Evolutionary conservation across 1,140 invertebrate genomes (phyloP).

Genomic region (Calephelis virginiensis): DNA sequence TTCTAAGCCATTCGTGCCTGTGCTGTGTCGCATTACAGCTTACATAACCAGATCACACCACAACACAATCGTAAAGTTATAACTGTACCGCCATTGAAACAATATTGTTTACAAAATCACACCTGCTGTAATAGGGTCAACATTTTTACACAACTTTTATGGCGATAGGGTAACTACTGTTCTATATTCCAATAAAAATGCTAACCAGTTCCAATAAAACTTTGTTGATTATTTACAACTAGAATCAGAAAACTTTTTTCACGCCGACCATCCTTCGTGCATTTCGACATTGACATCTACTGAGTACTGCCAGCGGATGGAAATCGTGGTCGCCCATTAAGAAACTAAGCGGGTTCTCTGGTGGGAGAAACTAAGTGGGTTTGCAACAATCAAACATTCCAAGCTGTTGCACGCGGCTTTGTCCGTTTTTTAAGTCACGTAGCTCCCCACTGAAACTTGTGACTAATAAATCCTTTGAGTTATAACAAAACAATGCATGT

Average conservation of each 20-base stretch:
- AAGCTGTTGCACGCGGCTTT: too few relatives aligned
- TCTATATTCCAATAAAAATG: conserved; percentile 6
- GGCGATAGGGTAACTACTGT: too few relatives aligned
- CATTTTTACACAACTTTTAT: conserved; percentile 9
- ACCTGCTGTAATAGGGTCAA: neutral
- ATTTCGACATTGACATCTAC: too few relatives aligned
- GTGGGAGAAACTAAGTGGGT: too few relatives aligned
- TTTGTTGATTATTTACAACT: neutral
- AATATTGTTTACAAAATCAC: conserved; percentile 18
- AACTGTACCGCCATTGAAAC: neutral
- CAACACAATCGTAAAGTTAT: conserved; percentile 4
- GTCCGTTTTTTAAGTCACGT: too few relatives aligned
- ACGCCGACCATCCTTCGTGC: neutral
- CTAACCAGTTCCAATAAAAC: neutral
- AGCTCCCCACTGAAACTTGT: too few relatives aligned
- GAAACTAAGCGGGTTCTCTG: too few relatives aligned
- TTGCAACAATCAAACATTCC: too few relatives aligned
- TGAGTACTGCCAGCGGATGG: too few relatives aligned
- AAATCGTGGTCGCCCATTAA: too few relatives aligned
- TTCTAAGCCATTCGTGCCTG: neutral
- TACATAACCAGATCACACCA: conserved; percentile 2
- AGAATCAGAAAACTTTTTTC: neutral
- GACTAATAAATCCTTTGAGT: too few relatives aligned
- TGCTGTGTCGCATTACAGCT: neutral
- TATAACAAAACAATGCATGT: too few relatives aligned